Base-by-base conservation (phyloP, 2,888 invertebrate species). In the Pristionchus fissidentatus region DNA sequence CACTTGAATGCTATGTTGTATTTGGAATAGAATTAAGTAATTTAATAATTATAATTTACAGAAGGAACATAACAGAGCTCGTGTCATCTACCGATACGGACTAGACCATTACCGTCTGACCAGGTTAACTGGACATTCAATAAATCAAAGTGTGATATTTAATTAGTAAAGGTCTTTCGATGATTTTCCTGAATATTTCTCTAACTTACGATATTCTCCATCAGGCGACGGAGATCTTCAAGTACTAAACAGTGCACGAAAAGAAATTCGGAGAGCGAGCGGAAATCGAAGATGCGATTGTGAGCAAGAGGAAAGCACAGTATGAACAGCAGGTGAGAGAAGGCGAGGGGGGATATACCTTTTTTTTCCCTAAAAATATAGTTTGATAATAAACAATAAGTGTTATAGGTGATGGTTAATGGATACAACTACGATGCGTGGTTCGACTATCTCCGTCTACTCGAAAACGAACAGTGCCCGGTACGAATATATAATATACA, bases 341-440 rank as follows among this genome's bases (percentile, higher is more conserved):
- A n/a, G n/a, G n/a, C n/a, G n/a, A n/a, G n/a, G n/a, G n/a, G n/a
- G n/a, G n/a, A n/a, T n/a, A n/a, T n/a, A n/a, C n/a, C n/a, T n/a
- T n/a, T n/a, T n/a, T n/a, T n/a, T n/a, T n/a, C n/a, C n/a, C n/a
- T n/a, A n/a, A n/a, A 3, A 32, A 62, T 15, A 26, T 62, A 29
- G n/a, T n/a, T n/a, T n/a, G n/a, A n/a, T 62, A 29, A 62, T 13
- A 13, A 32, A 8, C 7, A 32, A 10, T 29, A n/a, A n/a, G n/a
- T n/a, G n/a, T n/a, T n/a, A n/a, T n/a, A n/a, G n/a, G n/a, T 46
- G 29, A 55, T 32, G 43, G 60, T 5, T 22, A 98, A 98, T 94
- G 96, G 98, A 0, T 96, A 96, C 84, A 98, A 99, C 93, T 99
- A 99, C 93, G 99, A 99, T 94, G 97, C 97, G 3, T 99, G 99